A percentile compares a stretch with the other conserved stretches of the same genome.
Evolutionary conservation across 92 coral and sea anemone species (phyloP).

Genomic region (Anthopleura xanthogrammica): DNA sequence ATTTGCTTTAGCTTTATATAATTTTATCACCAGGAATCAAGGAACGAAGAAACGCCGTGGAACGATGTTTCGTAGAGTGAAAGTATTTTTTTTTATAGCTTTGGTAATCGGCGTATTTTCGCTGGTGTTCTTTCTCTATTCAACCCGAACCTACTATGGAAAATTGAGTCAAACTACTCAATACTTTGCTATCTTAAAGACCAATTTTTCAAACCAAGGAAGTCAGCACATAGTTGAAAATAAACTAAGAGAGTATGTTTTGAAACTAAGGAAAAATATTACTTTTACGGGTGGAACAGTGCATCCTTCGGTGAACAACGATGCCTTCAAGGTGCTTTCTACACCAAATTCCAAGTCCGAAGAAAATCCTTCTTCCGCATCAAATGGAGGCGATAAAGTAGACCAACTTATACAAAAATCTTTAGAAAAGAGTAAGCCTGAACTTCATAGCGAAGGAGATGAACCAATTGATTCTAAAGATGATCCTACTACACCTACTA

Average conservation of each 20-base stretch:
- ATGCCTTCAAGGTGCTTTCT: not conserved
- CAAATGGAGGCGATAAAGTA: slow-evolving; percentile 25
- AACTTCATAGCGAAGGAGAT: slow-evolving; percentile 23
- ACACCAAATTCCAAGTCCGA: not conserved
- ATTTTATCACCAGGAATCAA: not conserved
- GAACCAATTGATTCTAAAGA: slow-evolving; percentile 12
- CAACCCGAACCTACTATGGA: not conserved
- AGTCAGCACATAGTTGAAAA: not conserved
- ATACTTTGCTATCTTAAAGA: not conserved
- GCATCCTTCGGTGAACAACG: not conserved
- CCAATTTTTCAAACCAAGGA: not conserved
- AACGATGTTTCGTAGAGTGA: slow-evolving; percentile 25
- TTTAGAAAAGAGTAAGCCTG: slow-evolving; percentile 20
- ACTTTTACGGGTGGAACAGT: not conserved
- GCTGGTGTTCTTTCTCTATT: slow-evolving; percentile 6
- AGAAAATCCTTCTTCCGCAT: not conserved
- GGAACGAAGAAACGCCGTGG: not conserved
- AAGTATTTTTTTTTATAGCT: slow-evolving; percentile 6
- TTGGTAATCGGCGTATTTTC: slow-evolving; percentile 17
- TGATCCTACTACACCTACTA: not conserved
- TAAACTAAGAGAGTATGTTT: not conserved
- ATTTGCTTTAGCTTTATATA: not conserved
- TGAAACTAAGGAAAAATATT: not conserved
- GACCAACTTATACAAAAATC: slow-evolving; percentile 33
- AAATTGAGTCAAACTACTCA: not conserved